A percentile compares a stretch with the other conserved stretches of the same genome.
These are phyloP conservation scores for Pocillopora grandis DNA, from an alignment of 92 coral and sea anemone genomes.

Conservation along the genomic window DNA sequence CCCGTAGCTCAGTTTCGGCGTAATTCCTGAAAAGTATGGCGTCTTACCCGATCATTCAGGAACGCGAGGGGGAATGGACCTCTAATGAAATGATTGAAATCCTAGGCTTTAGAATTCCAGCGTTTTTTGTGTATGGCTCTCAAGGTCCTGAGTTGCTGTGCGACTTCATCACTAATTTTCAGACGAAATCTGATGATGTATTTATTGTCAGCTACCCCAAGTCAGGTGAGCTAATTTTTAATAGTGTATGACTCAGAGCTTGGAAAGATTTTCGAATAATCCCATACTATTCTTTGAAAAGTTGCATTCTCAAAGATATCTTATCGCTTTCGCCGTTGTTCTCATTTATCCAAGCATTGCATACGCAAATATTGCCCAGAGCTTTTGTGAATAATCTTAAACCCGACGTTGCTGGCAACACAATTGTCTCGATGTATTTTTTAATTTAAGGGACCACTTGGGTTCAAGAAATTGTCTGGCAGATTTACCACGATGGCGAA, in stretches of 20 bases:
- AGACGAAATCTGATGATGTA: constrained; percentile 32
- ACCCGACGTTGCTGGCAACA: background rate
- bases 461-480: constrained; percentile 54
- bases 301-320: no score
- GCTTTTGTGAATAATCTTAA: no score
- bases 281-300: background rate
- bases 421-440: background rate
- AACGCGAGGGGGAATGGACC: constrained; percentile 28
- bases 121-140: background rate
- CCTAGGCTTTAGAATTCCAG: constrained; percentile 24
- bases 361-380: no score
- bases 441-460: constrained; percentile 47
- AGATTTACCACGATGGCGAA: constrained; percentile 46
- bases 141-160: background rate
- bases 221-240: background rate
- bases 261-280: background rate
- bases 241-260: background rate
- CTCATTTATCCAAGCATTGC: no score
- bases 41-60: constrained; percentile 18
- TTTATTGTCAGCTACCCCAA: constrained; percentile 37
- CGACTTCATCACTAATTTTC: constrained; percentile 25
- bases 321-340: no score
- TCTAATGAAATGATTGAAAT: constrained; percentile 3
- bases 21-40: background rate
- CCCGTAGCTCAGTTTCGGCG: background rate